These are phyloP conservation scores for Lipophrys pholis DNA, from an alignment of 2,113 vertebrate genomes.

Conservation along the genomic window DNA sequence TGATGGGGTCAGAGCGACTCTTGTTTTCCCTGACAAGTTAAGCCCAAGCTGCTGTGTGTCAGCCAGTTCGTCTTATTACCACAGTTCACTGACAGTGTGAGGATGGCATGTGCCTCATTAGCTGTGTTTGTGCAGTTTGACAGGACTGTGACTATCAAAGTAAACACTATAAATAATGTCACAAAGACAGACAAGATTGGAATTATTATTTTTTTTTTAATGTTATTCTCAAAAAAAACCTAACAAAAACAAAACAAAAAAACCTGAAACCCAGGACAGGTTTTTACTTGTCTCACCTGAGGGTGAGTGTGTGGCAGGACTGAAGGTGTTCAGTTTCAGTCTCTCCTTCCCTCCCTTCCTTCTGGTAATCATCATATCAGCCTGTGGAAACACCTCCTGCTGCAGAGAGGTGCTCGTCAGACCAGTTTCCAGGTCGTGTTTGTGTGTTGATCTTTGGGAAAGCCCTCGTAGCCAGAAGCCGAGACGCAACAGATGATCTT, in stretches of 20 bases:
- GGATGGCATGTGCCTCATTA: slow-evolving; percentile 11
- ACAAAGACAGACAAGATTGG: too few species aligned
- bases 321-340: slow-evolving; percentile 66
- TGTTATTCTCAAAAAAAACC: not conserved
- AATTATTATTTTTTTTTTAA: not conserved
- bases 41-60: slow-evolving; percentile 2
- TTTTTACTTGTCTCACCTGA: slow-evolving; percentile 48
- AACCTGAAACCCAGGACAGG: slow-evolving; percentile 14
- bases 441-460: slow-evolving; percentile 1
- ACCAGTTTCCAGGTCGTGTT: slow-evolving; percentile 58
- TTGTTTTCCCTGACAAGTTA: slow-evolving; percentile 19
- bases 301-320: not conserved
- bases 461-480: not conserved
- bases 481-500: slow-evolving; percentile 2
- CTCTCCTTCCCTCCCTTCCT: slow-evolving; percentile 24
- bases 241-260: too few species aligned
- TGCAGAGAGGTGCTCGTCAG: slow-evolving; percentile 46
- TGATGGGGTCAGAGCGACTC: slow-evolving; percentile 25
- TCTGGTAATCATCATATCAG: slow-evolving; percentile 25
- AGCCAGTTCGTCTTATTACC: slow-evolving; percentile 21
- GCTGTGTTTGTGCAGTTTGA: slow-evolving; percentile 12
- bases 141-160: not conserved
- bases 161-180: not conserved
- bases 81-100: slow-evolving; percentile 23
- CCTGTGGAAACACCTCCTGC: slow-evolving; percentile 39